Evolutionary conservation across 2,797 vertebrate species (phyloP), one percentile per base, ranked within the genome.

Genomic region (Kryptopterus vitreolus): DNA sequence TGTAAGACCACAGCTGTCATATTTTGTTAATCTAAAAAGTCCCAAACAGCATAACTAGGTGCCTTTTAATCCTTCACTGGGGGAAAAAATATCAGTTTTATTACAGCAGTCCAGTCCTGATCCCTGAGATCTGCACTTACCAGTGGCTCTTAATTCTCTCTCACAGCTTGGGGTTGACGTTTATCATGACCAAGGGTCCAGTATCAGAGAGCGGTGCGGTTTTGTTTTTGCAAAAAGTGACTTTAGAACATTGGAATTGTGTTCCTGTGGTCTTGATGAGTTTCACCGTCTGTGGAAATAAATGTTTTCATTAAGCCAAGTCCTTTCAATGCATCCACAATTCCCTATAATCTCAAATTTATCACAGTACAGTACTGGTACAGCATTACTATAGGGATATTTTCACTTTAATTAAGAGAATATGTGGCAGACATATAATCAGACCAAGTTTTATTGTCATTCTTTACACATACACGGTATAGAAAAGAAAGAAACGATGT

Each of bases 291-390:
- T 82, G 87, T 88, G 90, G 88, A 88, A 90, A 90, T 88, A 29
- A 53, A 38, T 59, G 81, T 83, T 85, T 88, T 89, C 73, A 84
- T 89, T 52, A 55, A 85, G 85, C 86, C 84, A 82, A 82, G 85
- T 83, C 80, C 82, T 85, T 81, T 79, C 18, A 11, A 77, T 24
- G 82, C 89, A 86, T 89, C 87, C 87, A 89, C 89, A 89, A 88
- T 91, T 90, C 91, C 88, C 88, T 88, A 89, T 92, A 91, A 91
- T 92, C 90, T 91, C 88, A 91, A 88, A 86, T 88, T 91, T 89
- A 85, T 69, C 88, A 80, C 82, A 72, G 85, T 76, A 71, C 73
- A 86, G 48, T 59, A 77, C 84, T 79, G 31, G 77, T 70, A 55
- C 65, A 81, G 3, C 13, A 81, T 69, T 62, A 69, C 63, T 13